Conservation (phyloP, 2,797 vertebrate species). For the Miichthys miiuy region DNA sequence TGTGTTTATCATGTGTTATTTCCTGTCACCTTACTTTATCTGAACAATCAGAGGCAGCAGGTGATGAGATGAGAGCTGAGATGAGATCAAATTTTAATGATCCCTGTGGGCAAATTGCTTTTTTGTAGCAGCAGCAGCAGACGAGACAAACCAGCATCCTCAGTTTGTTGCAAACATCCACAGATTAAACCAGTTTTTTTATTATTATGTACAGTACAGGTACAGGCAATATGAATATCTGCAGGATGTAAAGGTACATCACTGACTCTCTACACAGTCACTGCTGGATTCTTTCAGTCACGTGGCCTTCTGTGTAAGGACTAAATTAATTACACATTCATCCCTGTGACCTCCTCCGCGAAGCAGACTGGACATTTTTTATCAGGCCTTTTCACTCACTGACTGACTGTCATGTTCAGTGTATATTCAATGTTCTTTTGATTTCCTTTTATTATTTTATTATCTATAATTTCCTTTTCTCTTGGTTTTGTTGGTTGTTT, state of each 20-base stretch:
- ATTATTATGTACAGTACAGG: not conserved
- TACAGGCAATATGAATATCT: not conserved
- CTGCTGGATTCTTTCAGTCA: conserved; percentile 5
- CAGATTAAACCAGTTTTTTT: conserved; percentile 1
- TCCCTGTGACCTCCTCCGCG: not conserved
- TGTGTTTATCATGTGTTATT: conserved; percentile 23
- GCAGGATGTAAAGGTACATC: not conserved
- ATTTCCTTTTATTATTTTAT: not conserved
- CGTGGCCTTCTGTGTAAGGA: not conserved
- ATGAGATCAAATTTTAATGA: conserved; percentile 69
- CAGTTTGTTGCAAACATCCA: not conserved
- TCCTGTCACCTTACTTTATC: conserved; percentile 37
- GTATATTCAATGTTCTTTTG: not conserved
- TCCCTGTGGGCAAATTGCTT: conserved; percentile 54
- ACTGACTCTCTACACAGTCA: not conserved
- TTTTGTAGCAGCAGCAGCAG: conserved; percentile 39
- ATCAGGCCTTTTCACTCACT: not conserved
- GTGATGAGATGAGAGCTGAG: conserved; percentile 57
- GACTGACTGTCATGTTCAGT: not conserved
- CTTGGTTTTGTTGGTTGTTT: not conserved
- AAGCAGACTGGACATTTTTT: not conserved
- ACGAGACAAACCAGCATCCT: conserved; percentile 18
- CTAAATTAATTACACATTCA: conserved; percentile 10
- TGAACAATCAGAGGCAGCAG: conserved; percentile 52
- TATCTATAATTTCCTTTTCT: not conserved